Conservation (phyloP, 2,888 invertebrate species). For the Eurytoma californica region DNA sequence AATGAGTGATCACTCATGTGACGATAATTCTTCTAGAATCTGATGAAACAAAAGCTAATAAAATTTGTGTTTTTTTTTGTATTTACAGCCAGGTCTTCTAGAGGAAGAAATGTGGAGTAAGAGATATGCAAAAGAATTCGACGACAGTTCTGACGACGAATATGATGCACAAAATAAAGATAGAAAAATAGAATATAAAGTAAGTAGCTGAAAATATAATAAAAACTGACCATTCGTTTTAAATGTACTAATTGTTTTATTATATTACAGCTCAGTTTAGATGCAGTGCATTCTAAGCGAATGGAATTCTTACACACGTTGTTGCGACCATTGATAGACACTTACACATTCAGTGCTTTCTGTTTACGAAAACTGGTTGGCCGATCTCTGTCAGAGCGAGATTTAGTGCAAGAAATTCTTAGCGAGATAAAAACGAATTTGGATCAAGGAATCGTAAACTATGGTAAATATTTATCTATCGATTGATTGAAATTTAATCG, state of each 20-base stretch:
- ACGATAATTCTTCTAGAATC: background rate
- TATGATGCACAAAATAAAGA: slow-evolving; percentile 33
- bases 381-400: slow-evolving; percentile 80
- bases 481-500: slow-evolving; percentile 11
- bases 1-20: slow-evolving; percentile 16
- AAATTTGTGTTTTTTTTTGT: background rate
- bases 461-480: slow-evolving; percentile 77
- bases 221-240: background rate
- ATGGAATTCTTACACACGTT: slow-evolving; percentile 79
- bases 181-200: slow-evolving; percentile 67
- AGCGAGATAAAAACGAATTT: slow-evolving; percentile 81
- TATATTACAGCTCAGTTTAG: slow-evolving; percentile 67
- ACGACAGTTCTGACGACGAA: slow-evolving; percentile 75
- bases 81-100: slow-evolving; percentile 68
- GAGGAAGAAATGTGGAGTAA: slow-evolving; percentile 78
- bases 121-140: slow-evolving; percentile 76
- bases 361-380: slow-evolving; percentile 78
- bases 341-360: slow-evolving; percentile 83
- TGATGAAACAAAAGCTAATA: background rate
- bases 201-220: slow-evolving; percentile 58
- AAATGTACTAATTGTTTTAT: background rate
- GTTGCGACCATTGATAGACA: slow-evolving; percentile 84
- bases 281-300: slow-evolving; percentile 68
- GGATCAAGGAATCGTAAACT: slow-evolving; percentile 78
- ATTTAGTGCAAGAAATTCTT: slow-evolving; percentile 81